Conservation (phyloP, 2,888 invertebrate species). For the Phalangium opilio region DNA sequence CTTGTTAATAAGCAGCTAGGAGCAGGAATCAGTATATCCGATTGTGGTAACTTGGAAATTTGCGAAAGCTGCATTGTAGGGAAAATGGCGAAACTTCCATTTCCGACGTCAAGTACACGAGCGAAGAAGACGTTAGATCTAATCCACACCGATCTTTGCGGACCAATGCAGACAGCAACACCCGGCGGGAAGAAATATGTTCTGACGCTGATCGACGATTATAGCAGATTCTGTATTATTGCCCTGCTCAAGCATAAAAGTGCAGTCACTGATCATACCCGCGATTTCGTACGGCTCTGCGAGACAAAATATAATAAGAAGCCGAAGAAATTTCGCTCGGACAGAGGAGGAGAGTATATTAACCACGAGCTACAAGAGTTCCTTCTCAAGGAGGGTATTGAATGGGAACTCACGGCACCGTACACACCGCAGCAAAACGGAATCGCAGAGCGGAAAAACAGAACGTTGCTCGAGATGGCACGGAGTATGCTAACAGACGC, state of each 20-base stretch:
- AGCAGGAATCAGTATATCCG: too few species aligned
- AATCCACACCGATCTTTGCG: constrained; percentile 7
- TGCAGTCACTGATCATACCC: constrained; percentile 3
- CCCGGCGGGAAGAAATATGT: constrained; percentile 5
- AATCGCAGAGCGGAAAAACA: constrained; percentile 19
- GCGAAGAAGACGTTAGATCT: constrained; percentile 1
- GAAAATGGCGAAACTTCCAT: too few species aligned
- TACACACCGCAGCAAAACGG: constrained; percentile 19
- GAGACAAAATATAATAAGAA: constrained; percentile 2
- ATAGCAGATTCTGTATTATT: constrained; percentile 5
- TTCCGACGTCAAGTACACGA: constrained; percentile 1
- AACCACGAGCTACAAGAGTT: constrained; percentile 10
- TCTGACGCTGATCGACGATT: constrained; percentile 6
- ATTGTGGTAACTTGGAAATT: too few species aligned
- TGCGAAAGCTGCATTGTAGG: too few species aligned
- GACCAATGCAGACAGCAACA: constrained; percentile 5
- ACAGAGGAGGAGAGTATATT: constrained; percentile 15
- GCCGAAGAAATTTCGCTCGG: constrained; percentile 8
- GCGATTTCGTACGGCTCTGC: neutral
- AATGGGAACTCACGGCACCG: constrained; percentile 14
- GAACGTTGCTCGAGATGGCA: constrained; percentile 17
- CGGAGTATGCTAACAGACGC: constrained; percentile 10
- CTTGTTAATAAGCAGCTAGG: too few species aligned
- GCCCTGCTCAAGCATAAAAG: constrained; percentile 8
- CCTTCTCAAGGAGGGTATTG: constrained; percentile 12